Base-by-base conservation (phyloP, 2,113 vertebrate genomes). In the Eulacestoma nigropectus region DNA sequence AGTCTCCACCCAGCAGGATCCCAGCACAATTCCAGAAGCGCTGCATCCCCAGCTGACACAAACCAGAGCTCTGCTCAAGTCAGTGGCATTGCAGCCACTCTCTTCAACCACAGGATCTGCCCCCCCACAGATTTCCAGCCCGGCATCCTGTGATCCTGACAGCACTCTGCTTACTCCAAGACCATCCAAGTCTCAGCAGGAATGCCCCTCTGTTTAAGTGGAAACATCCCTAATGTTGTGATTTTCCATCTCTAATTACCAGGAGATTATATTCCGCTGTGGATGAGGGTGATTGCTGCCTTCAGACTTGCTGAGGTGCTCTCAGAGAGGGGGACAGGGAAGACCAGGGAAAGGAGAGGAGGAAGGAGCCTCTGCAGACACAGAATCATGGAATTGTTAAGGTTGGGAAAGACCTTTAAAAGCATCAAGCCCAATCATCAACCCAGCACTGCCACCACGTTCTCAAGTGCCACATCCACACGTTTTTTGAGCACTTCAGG, bases 401-500 rank as follows among this genome's bases (percentile, higher is more conserved):
- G 22, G 21, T 1, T 62, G 41, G 70, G 41, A 49, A 69, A 29
- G 63, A 49, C 16, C 47, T 84, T 32, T 53, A 32, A 5, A 33
- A 46, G 21, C 33, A 26, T 7, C 53, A 18, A 25, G 30, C 16
- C 20, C 78, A n/a, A 16, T 26, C 68, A 57, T 29, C 39, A 18
- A 6, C 11, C 11, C 62, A 67, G 62, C 53, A 46, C 29, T 0
- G 1, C 33, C 46, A 59, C 29, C 19, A 4, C 1, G 3, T 27
- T 13, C 46, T 10, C 6, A 35, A n/a, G 20, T 22, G 20, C 25
- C 56, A 42, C 70, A 55, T 16, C 41, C 35, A 23, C 30, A 9
- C 0, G 0, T 27, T 49, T 74, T 27, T 32, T 3, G 20, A 35
- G 16, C n/a, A 1, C n/a, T 69, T 41, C 39, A 35, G 47, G 25